Evolutionary conservation across 2,113 vertebrate species (phyloP).

Genomic region (Eolophus roseicapilla): DNA sequence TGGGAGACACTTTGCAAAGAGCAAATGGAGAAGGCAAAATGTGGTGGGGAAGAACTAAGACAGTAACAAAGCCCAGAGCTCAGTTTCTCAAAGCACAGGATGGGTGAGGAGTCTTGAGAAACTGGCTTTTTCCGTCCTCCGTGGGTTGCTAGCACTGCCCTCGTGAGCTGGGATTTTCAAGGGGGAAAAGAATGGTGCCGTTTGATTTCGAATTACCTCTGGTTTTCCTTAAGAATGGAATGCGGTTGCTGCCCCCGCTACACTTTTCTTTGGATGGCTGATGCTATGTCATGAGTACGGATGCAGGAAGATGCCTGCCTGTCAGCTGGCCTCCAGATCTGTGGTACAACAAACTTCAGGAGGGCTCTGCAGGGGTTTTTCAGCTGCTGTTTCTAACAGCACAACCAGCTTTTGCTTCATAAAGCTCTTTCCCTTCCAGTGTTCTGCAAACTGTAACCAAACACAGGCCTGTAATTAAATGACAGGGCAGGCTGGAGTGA

Average conservation of each 20-base stretch:
- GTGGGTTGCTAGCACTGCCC: background rate
- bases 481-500: slow-evolving; percentile 22
- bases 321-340: background rate
- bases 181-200: background rate
- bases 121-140: background rate
- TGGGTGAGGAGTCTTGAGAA: background rate
- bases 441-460: background rate
- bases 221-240: background rate
- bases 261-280: background rate
- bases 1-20: accelerated
- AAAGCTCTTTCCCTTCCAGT: background rate
- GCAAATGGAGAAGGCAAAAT: background rate
- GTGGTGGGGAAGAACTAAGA: background rate
- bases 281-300: background rate
- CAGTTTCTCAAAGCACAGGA: background rate
- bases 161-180: background rate
- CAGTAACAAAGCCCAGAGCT: background rate
- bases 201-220: background rate
- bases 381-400: background rate
- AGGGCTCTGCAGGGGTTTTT: background rate
- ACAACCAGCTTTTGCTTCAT: background rate
- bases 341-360: background rate
- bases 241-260: background rate
- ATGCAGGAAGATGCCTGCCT: background rate
- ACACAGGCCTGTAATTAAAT: slow-evolving; percentile 41